phyloP scores from a whole-genome alignment of 2,888 invertebrate genomes.

The Opisthograptis luteolata region DNA sequence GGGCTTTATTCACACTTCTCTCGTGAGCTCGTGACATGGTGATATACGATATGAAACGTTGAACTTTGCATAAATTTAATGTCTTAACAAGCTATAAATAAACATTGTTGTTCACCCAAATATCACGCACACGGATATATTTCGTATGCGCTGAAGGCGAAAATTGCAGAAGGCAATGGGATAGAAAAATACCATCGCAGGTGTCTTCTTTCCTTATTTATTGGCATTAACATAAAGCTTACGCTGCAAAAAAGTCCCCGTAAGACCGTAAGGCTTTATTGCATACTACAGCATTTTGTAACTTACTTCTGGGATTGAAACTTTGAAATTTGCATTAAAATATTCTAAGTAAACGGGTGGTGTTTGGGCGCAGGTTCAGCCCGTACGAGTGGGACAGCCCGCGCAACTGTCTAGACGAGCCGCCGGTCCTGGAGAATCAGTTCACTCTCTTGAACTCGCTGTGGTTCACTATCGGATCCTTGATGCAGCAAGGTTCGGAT shows the following conservation, averaged over 20 bases:
- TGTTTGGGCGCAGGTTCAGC: constrained; percentile 89
- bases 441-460: constrained; percentile 96
- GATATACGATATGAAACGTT: constrained; percentile 8
- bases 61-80: constrained; percentile 7
- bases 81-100: not conserved
- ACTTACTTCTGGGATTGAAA: constrained; percentile 30
- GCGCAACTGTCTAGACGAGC: constrained; percentile 92
- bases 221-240: constrained; percentile 22
- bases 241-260: constrained; percentile 7
- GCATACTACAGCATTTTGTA: not conserved
- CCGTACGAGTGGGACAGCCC: constrained; percentile 98
- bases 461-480: constrained; percentile 97
- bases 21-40: constrained; percentile 13
- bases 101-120: too few species aligned
- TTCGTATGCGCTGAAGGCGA: constrained; percentile 9
- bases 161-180: constrained; percentile 14
- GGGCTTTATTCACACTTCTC: constrained; percentile 20
- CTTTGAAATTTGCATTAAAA: constrained; percentile 30
- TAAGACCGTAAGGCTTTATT: constrained; percentile 9
- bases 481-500: constrained; percentile 97
- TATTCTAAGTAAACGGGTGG: constrained; percentile 44
- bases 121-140: constrained; percentile 3
- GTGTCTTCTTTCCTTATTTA: constrained; percentile 24
- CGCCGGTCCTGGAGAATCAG: constrained; percentile 94
- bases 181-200: constrained; percentile 21